Evolutionary conservation across 53 echinoderm and acorn worm genomes (phyloP), one percentile per base, ranked within the genome.

Genomic region (Patiria pectinifera): DNA sequence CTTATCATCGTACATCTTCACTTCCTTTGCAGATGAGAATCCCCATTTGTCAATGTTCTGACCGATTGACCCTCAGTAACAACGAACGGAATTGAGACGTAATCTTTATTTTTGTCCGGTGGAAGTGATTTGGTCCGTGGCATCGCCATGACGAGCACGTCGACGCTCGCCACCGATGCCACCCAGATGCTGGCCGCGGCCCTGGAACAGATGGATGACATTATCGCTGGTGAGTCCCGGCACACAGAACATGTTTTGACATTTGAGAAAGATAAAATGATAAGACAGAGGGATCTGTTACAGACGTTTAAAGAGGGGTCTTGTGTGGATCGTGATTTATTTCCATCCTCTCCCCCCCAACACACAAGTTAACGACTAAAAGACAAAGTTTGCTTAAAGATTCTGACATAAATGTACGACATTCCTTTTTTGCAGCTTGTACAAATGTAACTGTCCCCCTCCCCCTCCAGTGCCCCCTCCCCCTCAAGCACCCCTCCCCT

Each of bases 201-300:
- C 12, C 59, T 99, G 72, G 99, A 99, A 86, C 99, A 99, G 93
- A 99, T 99, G 99, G 99, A 99, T 91, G 99, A 99, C 83, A 99
- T 99, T 48, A 99, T 99, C 58, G 99, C 99, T 87, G 99, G 99
- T 99, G 78, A 91, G 83, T 60, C 35, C 48, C 11, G 19, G 48
- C 63, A 53, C 53, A 53, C 8, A 35, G 62, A 60, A 89, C 61
- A 62, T 23, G 22, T 48, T 23, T 21, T 13, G 22, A 83, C 15
- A 83, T 35, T 11, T 12, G 48, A 7, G 69, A 69, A 13, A 86
- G 48, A 43, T 46, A 74, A 25, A 19, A 8, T 10, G 6, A 69
- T 15, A 45, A 69, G 23, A 60, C 12, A 60, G 12, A 60, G 60
- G 60, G 60, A 60, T 60, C 12, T 8, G 8, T 8, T 12, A 60